Evolutionary conservation across 1,140 invertebrate genomes (phyloP).

Genomic region (Pogonus chalceus): DNA sequence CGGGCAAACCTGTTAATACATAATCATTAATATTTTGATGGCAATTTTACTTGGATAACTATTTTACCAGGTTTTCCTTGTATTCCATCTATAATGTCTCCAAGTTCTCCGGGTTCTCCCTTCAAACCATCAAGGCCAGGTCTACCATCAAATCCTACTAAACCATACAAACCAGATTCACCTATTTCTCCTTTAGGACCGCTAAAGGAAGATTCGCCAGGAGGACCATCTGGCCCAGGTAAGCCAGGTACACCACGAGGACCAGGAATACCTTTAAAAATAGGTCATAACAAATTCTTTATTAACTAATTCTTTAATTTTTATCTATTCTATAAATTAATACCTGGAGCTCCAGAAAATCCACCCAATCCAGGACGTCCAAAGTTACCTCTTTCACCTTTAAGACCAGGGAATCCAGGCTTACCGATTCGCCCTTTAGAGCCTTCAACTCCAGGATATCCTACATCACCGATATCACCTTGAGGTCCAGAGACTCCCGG

Average conservation of each 20-base stretch:
- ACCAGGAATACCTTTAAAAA: conserved; percentile 55
- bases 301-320: conserved; percentile 37
- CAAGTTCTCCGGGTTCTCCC: conserved; percentile 39
- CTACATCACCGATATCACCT: conserved; percentile 57
- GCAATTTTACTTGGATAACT: too few relatives aligned
- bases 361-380: conserved; percentile 43
- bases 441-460: conserved; percentile 48
- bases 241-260: conserved; percentile 51
- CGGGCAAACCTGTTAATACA: conserved; percentile 37
- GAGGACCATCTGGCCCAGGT: conserved; percentile 38
- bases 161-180: conserved; percentile 25
- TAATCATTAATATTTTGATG: too few relatives aligned
- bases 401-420: conserved; percentile 44
- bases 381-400: conserved; percentile 42
- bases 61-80: too few relatives aligned
- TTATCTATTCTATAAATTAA: too few relatives aligned
- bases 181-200: conserved; percentile 27
- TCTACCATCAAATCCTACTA: conserved; percentile 37
- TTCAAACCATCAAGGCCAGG: conserved; percentile 37
- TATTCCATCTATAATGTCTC: conserved; percentile 31
- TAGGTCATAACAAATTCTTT: conserved; percentile 34
- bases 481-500: conserved; percentile 60
- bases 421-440: conserved; percentile 49
- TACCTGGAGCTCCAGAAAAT: conserved; percentile 42
- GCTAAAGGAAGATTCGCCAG: conserved; percentile 27